Base-by-base conservation (phyloP, 1,140 invertebrate genomes). In the Drusus annulatus region DNA sequence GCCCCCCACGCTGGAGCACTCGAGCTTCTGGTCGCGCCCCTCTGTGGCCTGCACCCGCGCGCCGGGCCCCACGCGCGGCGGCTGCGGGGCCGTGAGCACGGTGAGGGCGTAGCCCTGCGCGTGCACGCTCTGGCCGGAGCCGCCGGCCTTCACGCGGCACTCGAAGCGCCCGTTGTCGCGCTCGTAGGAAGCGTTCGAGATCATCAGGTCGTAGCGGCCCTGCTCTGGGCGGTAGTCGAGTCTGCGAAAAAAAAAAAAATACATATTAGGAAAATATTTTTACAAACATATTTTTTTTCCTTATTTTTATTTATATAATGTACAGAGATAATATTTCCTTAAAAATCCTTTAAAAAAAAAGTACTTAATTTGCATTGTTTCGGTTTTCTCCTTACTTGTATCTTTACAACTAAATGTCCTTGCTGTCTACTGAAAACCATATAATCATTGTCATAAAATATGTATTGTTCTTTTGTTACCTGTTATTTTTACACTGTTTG, bases 101-200 rank as follows among this genome's bases (percentile, higher is more conserved):
- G 96, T 97, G 65, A 98, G 90, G 60, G 93, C 92, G 84, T 97
- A 94, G 50, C 93, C 93, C 87, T 97, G 95, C 75, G 94, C 93
- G 88, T 97, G 95, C 21, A 97, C 90, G 85, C 96, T 95, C 8
- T 92, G 91, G 0, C 96, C 96, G 10, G 94, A 96, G 13, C 96
- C 95, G 28, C 92, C 93, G 25, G 94, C 94, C 87, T 97, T 97
- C 58, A 97, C 92, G 21, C 95, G 92, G 86, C 97, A 98, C 89
- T 97, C 96, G 89, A 98, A 98, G 81, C 94, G 93, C 5, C 96
- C 97, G 86, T 98, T 97, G 89, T 98, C 96, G 0, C 95, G 91
- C 84, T 95, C 95, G 88, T 98, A 98, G 21, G 94, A 95, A 0
- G 95, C 94, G 86, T 96, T 96, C 19, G 92, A 92, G 82, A 98